Evolutionary conservation across 1,140 invertebrate species (phyloP).

Genomic region (Drosophila bipectinata): DNA sequence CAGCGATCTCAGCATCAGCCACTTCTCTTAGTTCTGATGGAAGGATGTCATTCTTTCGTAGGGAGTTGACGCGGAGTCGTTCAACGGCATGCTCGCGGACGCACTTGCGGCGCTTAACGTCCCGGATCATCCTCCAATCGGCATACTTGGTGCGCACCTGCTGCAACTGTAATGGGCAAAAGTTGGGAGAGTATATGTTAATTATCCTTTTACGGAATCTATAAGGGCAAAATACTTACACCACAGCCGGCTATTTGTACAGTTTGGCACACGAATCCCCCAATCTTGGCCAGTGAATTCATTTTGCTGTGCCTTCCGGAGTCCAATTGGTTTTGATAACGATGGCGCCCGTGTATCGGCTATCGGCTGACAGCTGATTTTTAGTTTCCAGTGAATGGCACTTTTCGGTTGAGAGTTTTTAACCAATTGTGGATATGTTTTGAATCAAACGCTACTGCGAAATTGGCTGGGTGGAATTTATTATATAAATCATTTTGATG

Average conservation of each 20-base stretch:
- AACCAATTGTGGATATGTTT: background rate
- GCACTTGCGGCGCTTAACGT: slow-evolving; percentile 91
- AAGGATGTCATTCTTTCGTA: slow-evolving; percentile 92
- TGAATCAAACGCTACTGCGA: background rate
- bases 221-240: slow-evolving; percentile 46
- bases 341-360: background rate
- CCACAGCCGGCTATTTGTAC: slow-evolving; percentile 77
- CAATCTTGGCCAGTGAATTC: slow-evolving; percentile 66
- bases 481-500: background rate
- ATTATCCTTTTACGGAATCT: background rate
- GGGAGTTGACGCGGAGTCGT: slow-evolving; percentile 89
- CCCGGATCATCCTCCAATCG: slow-evolving; percentile 91
- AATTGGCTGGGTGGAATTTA: background rate
- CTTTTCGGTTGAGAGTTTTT: background rate
- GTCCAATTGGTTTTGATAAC: slow-evolving; percentile 6
- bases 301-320: slow-evolving; percentile 35
- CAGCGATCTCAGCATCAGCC: slow-evolving; percentile 89
- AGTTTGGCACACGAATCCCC: slow-evolving; percentile 63
- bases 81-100: slow-evolving; percentile 89
- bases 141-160: slow-evolving; percentile 90
- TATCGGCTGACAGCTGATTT: slow-evolving; percentile 18
- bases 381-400: background rate
- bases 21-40: slow-evolving; percentile 90
- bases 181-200: too few species aligned
- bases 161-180: slow-evolving; percentile 84